Evolutionary conservation across 2,888 invertebrate species (phyloP), one percentile per base, ranked within the genome.

Genomic region (Acleris holmiana): DNA sequence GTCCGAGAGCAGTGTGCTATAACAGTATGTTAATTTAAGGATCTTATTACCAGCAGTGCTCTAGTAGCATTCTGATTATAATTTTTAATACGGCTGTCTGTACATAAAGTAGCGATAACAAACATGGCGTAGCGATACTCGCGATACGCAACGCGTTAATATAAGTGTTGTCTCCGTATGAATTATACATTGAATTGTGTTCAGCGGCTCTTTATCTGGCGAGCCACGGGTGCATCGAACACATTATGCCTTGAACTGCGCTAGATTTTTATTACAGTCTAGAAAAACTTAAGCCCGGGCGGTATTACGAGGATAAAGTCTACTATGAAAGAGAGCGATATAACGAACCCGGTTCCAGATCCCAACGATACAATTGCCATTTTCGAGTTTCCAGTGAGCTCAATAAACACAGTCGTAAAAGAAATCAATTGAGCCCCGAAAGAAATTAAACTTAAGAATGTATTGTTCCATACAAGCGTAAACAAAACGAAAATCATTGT

Each of bases 391-490:
- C 82, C 82, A 87, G 82, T 83, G 82, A 83, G 83, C 86, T 84
- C 89, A 91, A 91, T 92, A 92, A 92, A 91, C 91, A 91, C 88
- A 90, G 84, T 90, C 90, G 85, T 92, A 91, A 92, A 92, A 88
- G 86, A 87, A 65, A 89, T 86, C 90, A 88, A 91, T 91, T 89
- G 89, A 85, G 82, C 82, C 79, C 84, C 86, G 84, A 89, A 90
- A 89, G 89, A 88, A 91, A 92, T 91, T 91, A 91, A 91, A 92
- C 89, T 91, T 91, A 91, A 91, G 92, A 91, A 92, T 85, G 89
- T 90, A 91, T 92, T 91, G 92, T 92, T 91, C 86, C 88, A 85
- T 88, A 86, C 79, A 80, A 84, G 86, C 88, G 89, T 83, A 84
- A 87, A 91, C 85, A 86, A 90, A 89, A 89, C 83, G 80, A 88